Evolutionary conservation across 2,113 vertebrate species (phyloP).

Genomic region (Prietella phreatophila): DNA sequence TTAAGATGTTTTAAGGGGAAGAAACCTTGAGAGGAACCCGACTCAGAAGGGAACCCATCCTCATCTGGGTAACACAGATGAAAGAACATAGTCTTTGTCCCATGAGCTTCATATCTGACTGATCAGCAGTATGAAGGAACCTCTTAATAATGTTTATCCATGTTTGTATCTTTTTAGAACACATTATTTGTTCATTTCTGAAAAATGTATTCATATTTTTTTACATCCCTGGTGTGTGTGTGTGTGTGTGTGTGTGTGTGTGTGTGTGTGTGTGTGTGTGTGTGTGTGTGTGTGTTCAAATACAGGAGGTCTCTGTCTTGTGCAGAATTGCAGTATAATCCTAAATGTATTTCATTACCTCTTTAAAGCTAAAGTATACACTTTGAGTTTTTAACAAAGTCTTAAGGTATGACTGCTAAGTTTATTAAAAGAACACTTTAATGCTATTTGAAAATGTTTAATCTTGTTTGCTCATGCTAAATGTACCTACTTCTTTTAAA

Average conservation of each 20-base stretch:
- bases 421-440: background rate
- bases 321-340: background rate
- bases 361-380: background rate
- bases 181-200: background rate
- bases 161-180: background rate
- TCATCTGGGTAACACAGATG: too few relatives aligned
- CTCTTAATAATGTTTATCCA: background rate
- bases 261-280: background rate
- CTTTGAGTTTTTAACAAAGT: background rate
- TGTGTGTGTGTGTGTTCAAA: background rate
- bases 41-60: too few relatives aligned
- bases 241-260: background rate
- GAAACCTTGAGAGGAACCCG: too few relatives aligned
- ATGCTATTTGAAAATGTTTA: background rate
- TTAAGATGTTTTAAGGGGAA: too few relatives aligned
- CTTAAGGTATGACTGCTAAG: background rate
- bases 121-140: background rate
- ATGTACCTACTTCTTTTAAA: background rate
- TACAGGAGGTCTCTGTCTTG: background rate
- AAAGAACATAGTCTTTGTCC: background rate
- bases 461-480: background rate
- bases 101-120: background rate
- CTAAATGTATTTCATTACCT: background rate
- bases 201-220: background rate
- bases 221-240: background rate